Base-by-base conservation (phyloP, 2,888 invertebrate species). In the Platycheirus albimanus region DNA sequence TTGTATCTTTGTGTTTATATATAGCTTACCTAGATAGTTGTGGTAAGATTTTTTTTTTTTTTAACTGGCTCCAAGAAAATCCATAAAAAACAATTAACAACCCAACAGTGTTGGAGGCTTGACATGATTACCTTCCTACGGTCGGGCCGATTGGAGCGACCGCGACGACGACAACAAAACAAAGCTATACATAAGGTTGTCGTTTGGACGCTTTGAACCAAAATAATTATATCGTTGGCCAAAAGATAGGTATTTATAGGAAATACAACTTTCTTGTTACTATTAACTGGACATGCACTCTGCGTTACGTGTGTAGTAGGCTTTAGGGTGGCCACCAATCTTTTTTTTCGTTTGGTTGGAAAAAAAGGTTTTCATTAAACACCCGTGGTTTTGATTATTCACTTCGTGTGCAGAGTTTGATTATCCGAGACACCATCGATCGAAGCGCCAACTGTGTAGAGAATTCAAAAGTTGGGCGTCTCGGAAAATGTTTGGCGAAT, bases 111-210 rank as follows among this genome's bases (percentile, higher is more conserved):
- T 66, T 71, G 70, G 51, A 28, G 61, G 72, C 72, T 72, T 77
- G 81, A 77, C 81, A 81, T 77, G 81, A 67, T 81, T 77, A 67
- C 77, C 81, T 74, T 69, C 74, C 79, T 74, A 30, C 28, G 30
- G n/a, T 19, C 1, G 3, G n/a, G 24, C 5, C 30, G 5, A 20
- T 11, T n/a, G n/a, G n/a, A n/a, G n/a, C 36, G 1, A 56, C 13
- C 13, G 13, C 58, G 10, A 28, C 41, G 24, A 41, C 20, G 3
- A 28, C 3, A n/a, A n/a, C n/a, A n/a, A n/a, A n/a, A n/a, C n/a
- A n/a, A n/a, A n/a, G n/a, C n/a, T n/a, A n/a, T n/a, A n/a, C n/a
- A n/a, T n/a, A n/a, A n/a, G n/a, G 36, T 15, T 30, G 38, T 67
- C 13, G n/a, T 41, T 41, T 61, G 30, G 17, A 45, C 24, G 17